Evolutionary conservation across 1,140 invertebrate species (phyloP).

Genomic region (Drosophila insularis): DNA sequence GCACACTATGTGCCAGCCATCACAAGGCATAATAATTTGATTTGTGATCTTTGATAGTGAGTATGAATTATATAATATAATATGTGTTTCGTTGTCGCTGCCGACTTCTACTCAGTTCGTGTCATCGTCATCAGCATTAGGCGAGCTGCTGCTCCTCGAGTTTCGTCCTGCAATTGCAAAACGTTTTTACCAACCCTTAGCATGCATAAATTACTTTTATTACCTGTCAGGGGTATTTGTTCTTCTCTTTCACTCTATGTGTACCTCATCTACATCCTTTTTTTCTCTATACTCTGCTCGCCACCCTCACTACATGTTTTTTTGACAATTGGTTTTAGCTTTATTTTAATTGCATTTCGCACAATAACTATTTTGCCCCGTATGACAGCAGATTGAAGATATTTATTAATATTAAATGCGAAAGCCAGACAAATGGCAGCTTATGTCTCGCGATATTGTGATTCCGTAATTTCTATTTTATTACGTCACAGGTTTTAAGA

Average conservation of each 20-base stretch:
- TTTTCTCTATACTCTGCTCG: background rate
- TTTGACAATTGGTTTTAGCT: conserved; percentile 68
- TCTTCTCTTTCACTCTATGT: conserved; percentile 11
- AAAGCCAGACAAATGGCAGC: conserved; percentile 38
- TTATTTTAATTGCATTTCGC: conserved; percentile 82
- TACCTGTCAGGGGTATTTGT: conserved; percentile 81
- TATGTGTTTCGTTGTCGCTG: conserved; percentile 35
- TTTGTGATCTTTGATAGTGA: conserved; percentile 81
- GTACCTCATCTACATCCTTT: conserved; percentile 4
- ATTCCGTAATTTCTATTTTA: conserved; percentile 77
- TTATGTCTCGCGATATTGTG: conserved; percentile 58
- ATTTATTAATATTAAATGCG: conserved; percentile 81
- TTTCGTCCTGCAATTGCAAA: conserved; percentile 52
- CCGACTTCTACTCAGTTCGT: conserved; percentile 42
- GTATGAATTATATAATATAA: conserved; percentile 73
- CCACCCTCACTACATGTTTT: conserved; percentile 25
- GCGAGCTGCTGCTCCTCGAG: conserved; percentile 42
- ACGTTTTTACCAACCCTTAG: conserved; percentile 70
- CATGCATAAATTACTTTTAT: conserved; percentile 82
- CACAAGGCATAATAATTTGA: conserved; percentile 81
- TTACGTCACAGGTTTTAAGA: conserved; percentile 77
- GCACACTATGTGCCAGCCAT: conserved; percentile 41
- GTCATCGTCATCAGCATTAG: conserved; percentile 76
- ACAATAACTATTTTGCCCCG: conserved; percentile 78
- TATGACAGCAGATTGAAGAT: conserved; percentile 77